Evolutionary conservation across 2,797 vertebrate species (phyloP).

Genomic region (Pachyuromys duprasi): DNA sequence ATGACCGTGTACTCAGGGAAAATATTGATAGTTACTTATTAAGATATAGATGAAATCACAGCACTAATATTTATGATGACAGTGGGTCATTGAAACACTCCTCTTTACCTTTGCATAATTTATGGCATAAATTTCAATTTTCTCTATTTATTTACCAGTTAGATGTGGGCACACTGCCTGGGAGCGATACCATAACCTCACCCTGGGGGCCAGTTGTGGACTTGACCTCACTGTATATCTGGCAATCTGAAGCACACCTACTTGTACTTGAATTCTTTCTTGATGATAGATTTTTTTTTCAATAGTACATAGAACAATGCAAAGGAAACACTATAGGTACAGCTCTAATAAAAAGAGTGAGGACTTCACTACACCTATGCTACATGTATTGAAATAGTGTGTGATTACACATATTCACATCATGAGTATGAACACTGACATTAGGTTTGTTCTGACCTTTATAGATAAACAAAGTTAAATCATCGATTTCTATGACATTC

Average conservation of each 20-base stretch:
- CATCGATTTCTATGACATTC: neutral
- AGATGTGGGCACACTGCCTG: neutral
- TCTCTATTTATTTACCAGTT: neutral
- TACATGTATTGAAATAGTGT: neutral
- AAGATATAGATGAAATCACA: neutral
- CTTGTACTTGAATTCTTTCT: neutral
- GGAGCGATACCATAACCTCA: neutral
- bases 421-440: neutral
- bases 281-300: neutral
- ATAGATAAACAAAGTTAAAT: conserved; percentile 1
- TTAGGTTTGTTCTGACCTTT: neutral
- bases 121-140: neutral
- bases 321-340: neutral
- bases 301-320: neutral
- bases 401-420: neutral
- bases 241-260: neutral
- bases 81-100: neutral
- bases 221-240: neutral
- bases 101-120: neutral
- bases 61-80: neutral
- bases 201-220: neutral
- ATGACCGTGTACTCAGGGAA: neutral
- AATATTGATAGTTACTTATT: neutral
- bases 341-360: neutral
- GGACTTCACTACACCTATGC: neutral